phyloP scores from a whole-genome alignment of 2,888 invertebrate species.

The Papilio gigon region DNA sequence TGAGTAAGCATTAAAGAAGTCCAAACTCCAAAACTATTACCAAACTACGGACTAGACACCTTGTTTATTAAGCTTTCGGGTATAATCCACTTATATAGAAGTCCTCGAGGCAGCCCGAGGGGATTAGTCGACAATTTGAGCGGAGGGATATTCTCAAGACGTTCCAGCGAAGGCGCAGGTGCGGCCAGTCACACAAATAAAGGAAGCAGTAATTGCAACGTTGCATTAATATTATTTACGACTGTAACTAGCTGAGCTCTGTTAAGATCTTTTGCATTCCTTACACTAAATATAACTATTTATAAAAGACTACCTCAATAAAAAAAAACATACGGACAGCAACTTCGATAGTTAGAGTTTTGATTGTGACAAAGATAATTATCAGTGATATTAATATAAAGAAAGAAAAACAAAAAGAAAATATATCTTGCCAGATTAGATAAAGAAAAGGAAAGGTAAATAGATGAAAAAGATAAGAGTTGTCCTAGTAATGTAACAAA shows the following conservation, averaged over 20 bases:
- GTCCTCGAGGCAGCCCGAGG: conserved; percentile 1
- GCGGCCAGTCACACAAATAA: conserved; percentile 21
- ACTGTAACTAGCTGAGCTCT: not conserved
- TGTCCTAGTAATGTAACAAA: not conserved
- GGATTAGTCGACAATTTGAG: conserved; percentile 2
- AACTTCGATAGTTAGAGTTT: too few species aligned
- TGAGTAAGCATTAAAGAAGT: too few species aligned
- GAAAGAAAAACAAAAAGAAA: too few species aligned
- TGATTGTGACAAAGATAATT: too few species aligned
- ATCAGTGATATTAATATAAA: too few species aligned
- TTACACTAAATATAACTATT: not conserved
- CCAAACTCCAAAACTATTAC: not conserved
- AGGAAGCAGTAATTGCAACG: conserved; percentile 24
- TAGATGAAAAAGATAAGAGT: not conserved
- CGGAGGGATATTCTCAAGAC: conserved; percentile 10
- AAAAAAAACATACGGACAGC: too few species aligned
- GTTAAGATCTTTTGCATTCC: not conserved
- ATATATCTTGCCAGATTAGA: too few species aligned
- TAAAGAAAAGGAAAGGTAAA: not conserved
- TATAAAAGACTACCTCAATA: not conserved
- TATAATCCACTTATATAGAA: conserved; percentile 7
- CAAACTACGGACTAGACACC: not conserved
- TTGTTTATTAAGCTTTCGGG: not conserved
- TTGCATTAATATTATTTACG: conserved; percentile 19
- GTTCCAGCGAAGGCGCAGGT: conserved; percentile 1